Evolutionary conservation across 2,797 vertebrate species (phyloP), one percentile per base, ranked within the genome.

Genomic region (Sorex maritimensis): DNA sequence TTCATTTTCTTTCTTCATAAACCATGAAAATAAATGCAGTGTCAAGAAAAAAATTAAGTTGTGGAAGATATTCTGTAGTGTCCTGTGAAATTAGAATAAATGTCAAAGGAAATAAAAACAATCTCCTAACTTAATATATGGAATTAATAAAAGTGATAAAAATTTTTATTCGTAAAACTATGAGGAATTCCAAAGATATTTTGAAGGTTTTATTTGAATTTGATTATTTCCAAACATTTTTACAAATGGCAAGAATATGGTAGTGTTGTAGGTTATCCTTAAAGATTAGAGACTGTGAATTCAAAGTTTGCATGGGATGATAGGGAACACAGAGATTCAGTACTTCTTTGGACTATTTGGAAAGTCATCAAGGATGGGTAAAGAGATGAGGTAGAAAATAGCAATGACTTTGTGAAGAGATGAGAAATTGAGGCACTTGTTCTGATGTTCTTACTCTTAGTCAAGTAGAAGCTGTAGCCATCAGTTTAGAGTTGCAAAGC

Each of bases 91-190:
- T 72, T 90, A 71, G 49, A 90, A 41, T 92, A 90, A 74, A 94
- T 82, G 21, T 55, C 28, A 93, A 77, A 88, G 80, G 69, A 87
- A 65, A 87, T 78, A 67, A 78, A 46, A 96, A 88, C n/a, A 8
- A 58, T 94, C 93, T 94, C 23, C 52, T 86, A 1, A 49, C 23
- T 34, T 84, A 23, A 71, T 81, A 23, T 79, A 23, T 78, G 38
- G 61, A 26, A 2, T 74, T 92, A 84, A 38, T 77, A 44, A 61
- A 86, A 69, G 38, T 1, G 65, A 17, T 69, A 86, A 26, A 46
- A 41, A 72, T 85, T 95, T 34, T 86, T 88, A 63, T 92, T 19
- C n/a, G 13, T 82, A 80, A 75, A 80, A 67, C 34, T 44, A 6
- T 88, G 24, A 23, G n/a, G 5, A 88, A 52, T 80, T 94, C 90